Evolutionary conservation across 2,797 vertebrate species (phyloP).

Genomic region (Gadopsis bispinosus): DNA sequence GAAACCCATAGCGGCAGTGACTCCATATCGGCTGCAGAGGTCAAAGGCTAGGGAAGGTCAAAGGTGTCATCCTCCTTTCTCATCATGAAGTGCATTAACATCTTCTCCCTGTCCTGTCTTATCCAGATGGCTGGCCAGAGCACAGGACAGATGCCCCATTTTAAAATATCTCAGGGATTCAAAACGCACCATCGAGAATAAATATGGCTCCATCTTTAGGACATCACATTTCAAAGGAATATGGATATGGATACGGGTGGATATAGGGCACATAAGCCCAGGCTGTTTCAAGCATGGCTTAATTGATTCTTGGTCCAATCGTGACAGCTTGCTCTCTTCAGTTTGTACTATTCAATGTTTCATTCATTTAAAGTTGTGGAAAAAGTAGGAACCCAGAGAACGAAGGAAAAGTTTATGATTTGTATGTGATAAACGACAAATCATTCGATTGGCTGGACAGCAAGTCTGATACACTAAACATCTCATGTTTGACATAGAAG

Average conservation of each 20-base stretch:
- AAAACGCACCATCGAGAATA: slow-evolving; percentile 82
- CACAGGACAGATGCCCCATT: slow-evolving; percentile 80
- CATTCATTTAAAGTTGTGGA: neutral
- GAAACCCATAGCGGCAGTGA: slow-evolving; percentile 83
- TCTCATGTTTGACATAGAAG: neutral
- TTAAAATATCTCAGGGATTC: slow-evolving; percentile 79
- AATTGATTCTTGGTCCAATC: slow-evolving; percentile 65
- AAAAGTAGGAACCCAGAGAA: neutral
- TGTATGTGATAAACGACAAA: neutral
- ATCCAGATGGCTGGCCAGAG: slow-evolving; percentile 84
- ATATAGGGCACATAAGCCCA: slow-evolving; percentile 19
- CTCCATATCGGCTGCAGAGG: slow-evolving; percentile 81
- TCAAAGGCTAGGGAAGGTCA: slow-evolving; percentile 88
- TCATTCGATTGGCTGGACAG: neutral
- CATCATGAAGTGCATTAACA: slow-evolving; percentile 89
- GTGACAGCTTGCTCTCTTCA: slow-evolving; percentile 53
- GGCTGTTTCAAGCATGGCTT: slow-evolving; percentile 41
- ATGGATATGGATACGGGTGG: slow-evolving; percentile 68
- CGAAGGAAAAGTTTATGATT: neutral
- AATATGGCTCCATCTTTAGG: slow-evolving; percentile 81
- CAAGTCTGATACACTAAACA: slow-evolving; percentile 4
- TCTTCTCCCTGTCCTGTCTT: slow-evolving; percentile 77
- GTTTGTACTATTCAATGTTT: slow-evolving; percentile 24
- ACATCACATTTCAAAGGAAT: slow-evolving; percentile 87
- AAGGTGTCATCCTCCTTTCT: slow-evolving; percentile 86